phyloP scores from a whole-genome alignment of 2,888 invertebrate species.

The Amorpha juglandis region DNA sequence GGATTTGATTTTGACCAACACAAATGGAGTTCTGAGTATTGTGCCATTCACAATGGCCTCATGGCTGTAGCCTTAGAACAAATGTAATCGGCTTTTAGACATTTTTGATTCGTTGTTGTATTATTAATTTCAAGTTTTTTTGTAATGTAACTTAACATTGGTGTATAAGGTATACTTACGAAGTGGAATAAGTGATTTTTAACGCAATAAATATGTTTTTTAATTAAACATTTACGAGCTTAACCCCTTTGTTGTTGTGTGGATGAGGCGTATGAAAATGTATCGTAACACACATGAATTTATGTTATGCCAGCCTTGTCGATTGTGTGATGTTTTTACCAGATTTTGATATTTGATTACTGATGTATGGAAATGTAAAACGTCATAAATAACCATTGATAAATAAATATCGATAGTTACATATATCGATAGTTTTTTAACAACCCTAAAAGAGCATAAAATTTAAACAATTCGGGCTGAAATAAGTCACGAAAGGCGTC shows the following conservation, averaged over 20 bases:
- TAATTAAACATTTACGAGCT: conserved; percentile 46
- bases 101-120: conserved; percentile 64
- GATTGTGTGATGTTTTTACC: too few species aligned
- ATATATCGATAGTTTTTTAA: too few species aligned
- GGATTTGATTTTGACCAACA: conserved; percentile 8
- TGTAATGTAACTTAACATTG: conserved; percentile 57
- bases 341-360: too few species aligned
- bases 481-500: too few species aligned
- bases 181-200: conserved; percentile 53
- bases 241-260: conserved; percentile 41
- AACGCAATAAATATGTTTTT: conserved; percentile 64
- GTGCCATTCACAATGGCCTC: conserved; percentile 5
- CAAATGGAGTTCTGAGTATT: conserved; percentile 1
- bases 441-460: too few species aligned
- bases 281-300: not conserved
- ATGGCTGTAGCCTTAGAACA: conserved; percentile 17
- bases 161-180: conserved; percentile 54
- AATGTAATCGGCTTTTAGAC: conserved; percentile 29
- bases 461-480: too few species aligned
- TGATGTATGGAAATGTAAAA: too few species aligned
- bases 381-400: too few species aligned
- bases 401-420: too few species aligned
- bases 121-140: conserved; percentile 59
- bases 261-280: not conserved
- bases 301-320: not conserved